Base-by-base conservation (phyloP, 2,797 vertebrate species). In the Mormyrops attenuatus region DNA sequence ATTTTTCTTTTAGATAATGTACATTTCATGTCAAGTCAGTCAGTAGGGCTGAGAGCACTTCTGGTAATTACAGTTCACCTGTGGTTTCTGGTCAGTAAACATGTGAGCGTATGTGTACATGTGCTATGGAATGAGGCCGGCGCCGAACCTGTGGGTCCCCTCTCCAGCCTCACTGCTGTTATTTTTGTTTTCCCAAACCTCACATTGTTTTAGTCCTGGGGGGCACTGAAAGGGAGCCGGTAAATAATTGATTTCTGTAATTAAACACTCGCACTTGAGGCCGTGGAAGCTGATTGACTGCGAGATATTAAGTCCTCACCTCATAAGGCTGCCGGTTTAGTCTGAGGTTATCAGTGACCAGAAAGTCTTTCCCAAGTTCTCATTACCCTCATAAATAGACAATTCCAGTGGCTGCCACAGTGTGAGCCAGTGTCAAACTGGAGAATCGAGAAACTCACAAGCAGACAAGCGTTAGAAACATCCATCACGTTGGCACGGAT, bases 161-260 rank as follows among this genome's bases (percentile, higher is more conserved):
- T 80, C 52, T 63, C 87, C 84, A 88, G 26, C 38, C 53, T 26
- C 87, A 50, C 50, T 87, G 73, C 88, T 89, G 63, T 89, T 91
- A 91, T 88, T 88, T 90, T 91, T 93, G 90, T 93, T 80, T 88
- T 90, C 90, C 88, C 92, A 91, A 87, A 73, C 88, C 89, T 89
- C 88, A 89, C 89, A 26, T 88, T 85, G 87, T 91, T 91, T 95
- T 92, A 94, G 92, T 92, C 93, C 92, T 13, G 91, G 93, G 91
- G 94, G 93, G 94, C 94, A 95, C 93, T 96, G 96, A 96, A 96
- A 96, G 95, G 92, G 94, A 96, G 94, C 95, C 94, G 92, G 93
- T 97, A 93, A 97, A 96, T 97, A 96, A 96, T 97, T 96, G 94
- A 97, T 96, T 93, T 91, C 95, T 95, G 96, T 96, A 97, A 96